Evolutionary conservation across 2,113 vertebrate genomes (phyloP).

Genomic region (Apaloderma vittatum): DNA sequence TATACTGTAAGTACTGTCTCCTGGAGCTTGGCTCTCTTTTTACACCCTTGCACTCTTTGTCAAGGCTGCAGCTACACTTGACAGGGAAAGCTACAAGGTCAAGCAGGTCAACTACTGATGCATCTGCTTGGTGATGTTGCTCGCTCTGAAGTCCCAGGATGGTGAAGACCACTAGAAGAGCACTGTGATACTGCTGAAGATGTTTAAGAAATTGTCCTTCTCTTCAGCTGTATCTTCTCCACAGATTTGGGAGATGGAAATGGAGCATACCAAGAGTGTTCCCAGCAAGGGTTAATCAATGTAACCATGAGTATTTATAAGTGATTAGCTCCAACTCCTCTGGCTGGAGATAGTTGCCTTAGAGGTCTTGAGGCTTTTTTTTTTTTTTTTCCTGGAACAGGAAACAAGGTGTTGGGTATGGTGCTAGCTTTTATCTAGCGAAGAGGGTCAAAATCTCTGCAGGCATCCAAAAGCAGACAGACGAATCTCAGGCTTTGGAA

Average conservation of each 20-base stretch:
- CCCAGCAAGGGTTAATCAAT: not conserved
- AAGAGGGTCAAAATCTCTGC: not conserved
- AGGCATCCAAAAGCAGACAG: not conserved
- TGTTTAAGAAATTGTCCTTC: not conserved
- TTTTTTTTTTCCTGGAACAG: not conserved
- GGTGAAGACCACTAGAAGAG: not conserved
- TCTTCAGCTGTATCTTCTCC: not conserved
- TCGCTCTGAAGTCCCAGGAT: not conserved
- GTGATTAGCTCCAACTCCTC: not conserved
- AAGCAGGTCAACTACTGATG: not conserved
- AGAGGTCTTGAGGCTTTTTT: not conserved
- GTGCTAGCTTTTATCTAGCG: not conserved
- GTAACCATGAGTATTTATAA: fast-evolving
- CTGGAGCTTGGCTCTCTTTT: not conserved
- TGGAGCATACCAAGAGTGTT: not conserved
- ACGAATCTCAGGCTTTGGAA: not conserved
- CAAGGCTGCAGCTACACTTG: not conserved
- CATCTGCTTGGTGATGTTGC: not conserved
- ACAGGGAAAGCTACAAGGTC: not conserved
- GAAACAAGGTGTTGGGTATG: not conserved
- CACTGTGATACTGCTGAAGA: not conserved
- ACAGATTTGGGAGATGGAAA: not conserved
- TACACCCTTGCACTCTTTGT: not conserved
- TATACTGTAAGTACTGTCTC: not conserved
- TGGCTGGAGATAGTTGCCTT: not conserved